Base-by-base conservation (phyloP, 1,140 invertebrate genomes). In the Bombus impatiens region DNA sequence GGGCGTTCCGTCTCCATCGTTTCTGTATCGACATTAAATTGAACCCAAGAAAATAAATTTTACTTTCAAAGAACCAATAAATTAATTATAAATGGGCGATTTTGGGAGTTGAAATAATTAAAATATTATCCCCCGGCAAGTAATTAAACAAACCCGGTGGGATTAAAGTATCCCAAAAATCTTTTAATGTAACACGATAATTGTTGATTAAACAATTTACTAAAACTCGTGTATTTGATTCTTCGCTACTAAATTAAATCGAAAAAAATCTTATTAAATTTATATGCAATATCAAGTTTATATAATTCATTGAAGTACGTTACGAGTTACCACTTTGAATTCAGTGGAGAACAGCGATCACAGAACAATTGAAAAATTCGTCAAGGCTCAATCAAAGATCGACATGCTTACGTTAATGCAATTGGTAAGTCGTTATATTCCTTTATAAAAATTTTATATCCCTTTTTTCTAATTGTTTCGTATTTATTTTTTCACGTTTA, bases 371-470 rank as follows among this genome's bases (percentile, higher is more conserved):
- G 68, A 82, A 76, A 37, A 42, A 32, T 12, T 67, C n/a, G n/a
- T 71, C 47, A 37, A 75, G 13, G n/a, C 67, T 68, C 53, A 71
- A 65, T 82, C n/a, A 53, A 81, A 53, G 10, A 86, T 86, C 84
- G 74, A 88, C 42, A 94, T 94, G 93, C 86, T 91, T 42, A 91
- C 88, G 13, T 78, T 92, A 53, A 86, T 91, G 86, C 92, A 93
- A 91, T 88, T 93, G 91, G 93, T 94, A 89, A 92, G 84, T 78
- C 28, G 15, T 89, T 13, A 62, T n/a, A 80, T 67, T 57, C 25
- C 10, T 28, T 8, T 18, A 62, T 28, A 25, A 65, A 47, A 18
- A 42, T 57, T 47, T 8, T 44, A 57, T 65, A 32, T 80, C 47
- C 59, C 78, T 18, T 57, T 53, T 80, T 12, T 35, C n/a, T 40